Evolutionary conservation across 1,140 invertebrate genomes (phyloP).

Genomic region (Samia ricini): DNA sequence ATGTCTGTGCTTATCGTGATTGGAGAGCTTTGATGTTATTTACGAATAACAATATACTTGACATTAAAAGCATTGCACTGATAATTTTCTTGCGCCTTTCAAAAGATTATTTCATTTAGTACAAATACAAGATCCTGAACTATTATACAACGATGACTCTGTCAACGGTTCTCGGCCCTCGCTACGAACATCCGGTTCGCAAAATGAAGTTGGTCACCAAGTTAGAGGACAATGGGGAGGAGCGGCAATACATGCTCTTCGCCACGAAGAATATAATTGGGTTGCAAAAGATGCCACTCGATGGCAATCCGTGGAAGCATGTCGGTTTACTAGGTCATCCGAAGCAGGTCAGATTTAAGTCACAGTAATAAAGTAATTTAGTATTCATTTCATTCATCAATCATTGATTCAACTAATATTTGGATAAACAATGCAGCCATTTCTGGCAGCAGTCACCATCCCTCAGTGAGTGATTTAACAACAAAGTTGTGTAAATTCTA

Average conservation of each 20-base stretch:
- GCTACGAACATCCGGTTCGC: conserved; percentile 79
- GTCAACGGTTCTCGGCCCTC: conserved; percentile 82
- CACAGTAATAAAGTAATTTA: background rate
- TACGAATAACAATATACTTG: no score
- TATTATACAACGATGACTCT: conserved; percentile 80
- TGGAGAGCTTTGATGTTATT: no score
- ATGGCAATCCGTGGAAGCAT: conserved; percentile 86
- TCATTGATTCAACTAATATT: no score
- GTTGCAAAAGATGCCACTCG: conserved; percentile 81
- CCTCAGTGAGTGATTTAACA: no score
- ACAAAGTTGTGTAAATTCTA: no score
- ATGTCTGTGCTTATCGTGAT: no score
- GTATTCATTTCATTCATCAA: background rate
- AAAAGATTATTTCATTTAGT: conserved; percentile 54
- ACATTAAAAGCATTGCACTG: no score
- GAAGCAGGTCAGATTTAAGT: conserved; percentile 54
- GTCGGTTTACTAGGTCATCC: conserved; percentile 83
- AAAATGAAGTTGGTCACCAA: conserved; percentile 72
- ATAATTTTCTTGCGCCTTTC: background rate
- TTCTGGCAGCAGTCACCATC: no score
- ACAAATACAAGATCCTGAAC: conserved; percentile 84
- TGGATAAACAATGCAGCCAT: no score
- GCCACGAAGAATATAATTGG: conserved; percentile 82
- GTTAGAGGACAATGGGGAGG: conserved; percentile 27
- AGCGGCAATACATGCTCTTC: conserved; percentile 79